Conservation (phyloP, 2,797 vertebrate genomes). For the Anguilla obscura region DNA sequence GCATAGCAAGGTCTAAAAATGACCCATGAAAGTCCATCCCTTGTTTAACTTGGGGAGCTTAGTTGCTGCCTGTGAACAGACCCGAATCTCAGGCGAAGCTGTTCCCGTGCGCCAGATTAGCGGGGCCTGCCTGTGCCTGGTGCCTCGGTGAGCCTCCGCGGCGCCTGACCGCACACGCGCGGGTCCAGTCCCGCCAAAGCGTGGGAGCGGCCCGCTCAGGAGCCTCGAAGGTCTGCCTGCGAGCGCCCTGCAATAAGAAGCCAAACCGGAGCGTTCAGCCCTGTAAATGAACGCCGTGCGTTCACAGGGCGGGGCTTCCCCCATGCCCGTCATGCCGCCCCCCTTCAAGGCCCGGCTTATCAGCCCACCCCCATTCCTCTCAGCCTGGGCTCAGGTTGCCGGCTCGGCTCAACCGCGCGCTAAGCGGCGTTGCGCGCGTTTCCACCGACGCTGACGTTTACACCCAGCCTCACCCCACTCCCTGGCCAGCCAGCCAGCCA, state of each 20-base stretch:
- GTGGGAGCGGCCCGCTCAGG: conserved; percentile 12
- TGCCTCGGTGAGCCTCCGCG: neutral
- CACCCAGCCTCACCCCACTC: conserved; percentile 27
- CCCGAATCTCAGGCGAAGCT: neutral
- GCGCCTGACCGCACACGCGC: conserved; percentile 23
- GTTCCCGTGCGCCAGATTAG: conserved; percentile 1
- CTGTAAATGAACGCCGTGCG: neutral
- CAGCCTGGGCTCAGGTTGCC: neutral
- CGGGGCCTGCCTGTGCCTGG: neutral
- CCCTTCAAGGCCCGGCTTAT: neutral
- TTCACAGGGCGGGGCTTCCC: conserved; percentile 2
- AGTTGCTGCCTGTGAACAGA: neutral
- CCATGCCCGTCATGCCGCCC: neutral
- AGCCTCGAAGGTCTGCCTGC: conserved; percentile 2
- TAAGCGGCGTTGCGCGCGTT: neutral
- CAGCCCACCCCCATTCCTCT: neutral
- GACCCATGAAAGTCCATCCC: conserved; percentile 56
- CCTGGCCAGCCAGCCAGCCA: neutral
- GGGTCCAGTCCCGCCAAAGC: neutral
- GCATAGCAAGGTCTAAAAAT: conserved; percentile 55
- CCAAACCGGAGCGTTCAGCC: conserved; percentile 1
- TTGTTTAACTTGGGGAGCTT: neutral
- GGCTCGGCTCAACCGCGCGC: neutral
- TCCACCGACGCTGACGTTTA: conserved; percentile 4
- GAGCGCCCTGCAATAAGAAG: conserved; percentile 6